phyloP scores from a whole-genome alignment of 2,113 vertebrate species.

The Takifugu flavidus region DNA sequence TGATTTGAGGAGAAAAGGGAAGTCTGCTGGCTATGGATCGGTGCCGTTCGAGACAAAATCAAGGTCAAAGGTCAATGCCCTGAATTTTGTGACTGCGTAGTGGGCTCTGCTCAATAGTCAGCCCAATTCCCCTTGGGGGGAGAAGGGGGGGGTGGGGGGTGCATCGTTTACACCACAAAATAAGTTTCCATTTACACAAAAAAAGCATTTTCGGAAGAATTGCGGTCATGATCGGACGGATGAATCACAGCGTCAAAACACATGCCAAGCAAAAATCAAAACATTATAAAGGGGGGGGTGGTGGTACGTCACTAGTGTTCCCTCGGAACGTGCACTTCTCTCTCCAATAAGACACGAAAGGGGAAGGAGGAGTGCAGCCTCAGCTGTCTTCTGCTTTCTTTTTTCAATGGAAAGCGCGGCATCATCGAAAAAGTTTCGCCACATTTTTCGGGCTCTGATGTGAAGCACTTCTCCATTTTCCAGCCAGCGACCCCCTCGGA shows the following conservation, averaged over 20 bases:
- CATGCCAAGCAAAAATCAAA: constrained; percentile 25
- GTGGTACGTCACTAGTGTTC: constrained; percentile 44
- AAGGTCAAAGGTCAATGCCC: neutral
- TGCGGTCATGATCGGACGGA: constrained; percentile 13
- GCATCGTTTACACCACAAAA: neutral
- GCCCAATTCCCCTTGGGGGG: too few species aligned
- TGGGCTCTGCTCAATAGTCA: neutral
- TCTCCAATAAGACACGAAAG: constrained; percentile 50
- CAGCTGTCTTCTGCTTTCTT: constrained; percentile 52
- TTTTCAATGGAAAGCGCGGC: constrained; percentile 56
- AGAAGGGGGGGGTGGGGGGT: too few species aligned
- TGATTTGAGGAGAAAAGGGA: constrained; percentile 22
- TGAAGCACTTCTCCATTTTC: constrained; percentile 56
- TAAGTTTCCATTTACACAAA: neutral
- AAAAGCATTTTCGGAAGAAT: constrained; percentile 1
- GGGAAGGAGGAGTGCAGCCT: constrained; percentile 67
- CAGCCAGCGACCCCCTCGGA: constrained; percentile 15
- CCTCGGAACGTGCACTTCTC: constrained; percentile 58
- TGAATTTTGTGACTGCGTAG: neutral
- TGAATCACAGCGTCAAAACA: constrained; percentile 42
- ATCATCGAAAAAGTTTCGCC: constrained; percentile 41
- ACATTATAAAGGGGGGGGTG: constrained; percentile 43
- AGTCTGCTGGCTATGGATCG: constrained; percentile 17
- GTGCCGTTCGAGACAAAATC: constrained; percentile 1
- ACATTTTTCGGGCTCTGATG: constrained; percentile 31